Evolutionary conservation across 1,140 invertebrate species (phyloP).

Genomic region (Ceratoteleas bidentatus): DNA sequence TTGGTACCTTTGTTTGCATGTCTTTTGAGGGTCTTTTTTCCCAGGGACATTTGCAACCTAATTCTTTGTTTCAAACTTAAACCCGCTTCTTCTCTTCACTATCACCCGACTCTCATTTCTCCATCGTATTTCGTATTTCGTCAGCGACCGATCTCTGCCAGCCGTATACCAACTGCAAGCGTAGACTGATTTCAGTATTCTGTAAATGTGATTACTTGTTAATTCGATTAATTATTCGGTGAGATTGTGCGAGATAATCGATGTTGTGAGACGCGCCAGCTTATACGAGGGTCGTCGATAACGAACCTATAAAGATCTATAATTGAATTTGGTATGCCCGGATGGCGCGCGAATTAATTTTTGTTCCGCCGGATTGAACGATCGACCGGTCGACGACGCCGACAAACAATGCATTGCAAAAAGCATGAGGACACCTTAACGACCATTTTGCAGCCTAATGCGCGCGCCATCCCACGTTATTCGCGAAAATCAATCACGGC

Average conservation of each 20-base stretch:
- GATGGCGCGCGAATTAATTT: constrained; percentile 16
- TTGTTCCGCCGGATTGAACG: constrained; percentile 3
- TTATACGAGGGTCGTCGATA: constrained; percentile 33
- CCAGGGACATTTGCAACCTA: no score
- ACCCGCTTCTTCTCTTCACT: no score
- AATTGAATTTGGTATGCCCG: constrained; percentile 38
- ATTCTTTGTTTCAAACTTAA: no score
- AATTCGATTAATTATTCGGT: constrained; percentile 56
- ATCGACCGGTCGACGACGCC: no score
- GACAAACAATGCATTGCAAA: no score
- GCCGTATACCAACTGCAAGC: constrained; percentile 6
- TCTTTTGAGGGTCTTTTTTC: no score
- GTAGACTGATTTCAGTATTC: constrained; percentile 32
- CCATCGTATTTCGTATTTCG: no score
- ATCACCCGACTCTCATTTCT: no score
- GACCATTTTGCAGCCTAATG: background rate
- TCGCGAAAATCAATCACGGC: constrained; percentile 3
- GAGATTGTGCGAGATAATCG: constrained; percentile 52
- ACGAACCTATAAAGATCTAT: constrained; percentile 48
- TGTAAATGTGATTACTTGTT: constrained; percentile 50
- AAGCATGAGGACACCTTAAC: background rate
- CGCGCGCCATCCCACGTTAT: background rate
- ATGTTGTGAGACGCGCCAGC: constrained; percentile 29
- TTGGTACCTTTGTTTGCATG: no score
- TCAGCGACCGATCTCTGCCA: no score